These are phyloP conservation scores for Zaprionus ghesquierei DNA, from an alignment of 1,140 invertebrate species.

Conservation along the genomic window DNA sequence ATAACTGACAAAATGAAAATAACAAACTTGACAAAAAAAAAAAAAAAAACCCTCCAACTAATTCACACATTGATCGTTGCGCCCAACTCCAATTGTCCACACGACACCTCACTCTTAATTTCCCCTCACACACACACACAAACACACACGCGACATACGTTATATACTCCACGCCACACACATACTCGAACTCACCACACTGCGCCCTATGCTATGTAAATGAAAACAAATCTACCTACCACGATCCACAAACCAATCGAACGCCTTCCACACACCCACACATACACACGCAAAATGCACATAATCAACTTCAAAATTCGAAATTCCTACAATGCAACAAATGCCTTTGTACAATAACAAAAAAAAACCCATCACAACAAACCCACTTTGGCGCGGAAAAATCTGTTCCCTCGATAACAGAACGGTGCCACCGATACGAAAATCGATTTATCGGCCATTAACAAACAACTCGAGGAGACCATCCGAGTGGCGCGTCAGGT, in stretches of 20 bases:
- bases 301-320: constrained; percentile 61
- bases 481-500: constrained; percentile 81
- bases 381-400: constrained; percentile 4
- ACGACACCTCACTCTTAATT: not conserved
- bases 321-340: constrained; percentile 63
- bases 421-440: constrained; percentile 77
- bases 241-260: not conserved
- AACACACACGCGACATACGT: not conserved
- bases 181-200: constrained; percentile 7
- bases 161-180: not conserved
- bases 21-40: not conserved
- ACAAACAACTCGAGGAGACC: constrained; percentile 81
- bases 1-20: constrained; percentile 1
- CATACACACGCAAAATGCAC: constrained; percentile 44
- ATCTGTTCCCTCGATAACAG: constrained; percentile 43
- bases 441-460: constrained; percentile 80
- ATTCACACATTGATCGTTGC: constrained; percentile 9
- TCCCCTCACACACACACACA: constrained; percentile 7
- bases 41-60: constrained; percentile 1
- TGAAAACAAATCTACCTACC: not conserved
- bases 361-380: constrained; percentile 25
- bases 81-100: not conserved
- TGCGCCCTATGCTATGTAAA: not conserved
- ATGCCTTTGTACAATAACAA: constrained; percentile 34
- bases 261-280: constrained; percentile 12